These are phyloP conservation scores for Bungarus multicinctus DNA, from an alignment of 2,113 vertebrate genomes.

Conservation along the genomic window DNA sequence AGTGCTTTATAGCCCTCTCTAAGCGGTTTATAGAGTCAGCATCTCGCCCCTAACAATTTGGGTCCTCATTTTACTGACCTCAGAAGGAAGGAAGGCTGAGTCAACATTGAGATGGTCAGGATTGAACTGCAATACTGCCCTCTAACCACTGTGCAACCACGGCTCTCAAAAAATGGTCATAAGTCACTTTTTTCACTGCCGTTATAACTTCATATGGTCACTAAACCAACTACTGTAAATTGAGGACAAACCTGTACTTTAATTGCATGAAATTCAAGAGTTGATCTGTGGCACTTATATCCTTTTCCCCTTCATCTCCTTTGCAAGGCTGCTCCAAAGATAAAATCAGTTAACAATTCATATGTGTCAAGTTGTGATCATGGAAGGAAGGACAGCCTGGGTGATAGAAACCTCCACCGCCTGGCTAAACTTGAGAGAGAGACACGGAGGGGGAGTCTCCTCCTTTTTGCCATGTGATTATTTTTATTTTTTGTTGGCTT, in stretches of 20 bases:
- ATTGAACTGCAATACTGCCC: no score
- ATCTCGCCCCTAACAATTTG: no score
- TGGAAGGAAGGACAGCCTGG: neutral
- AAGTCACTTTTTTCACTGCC: no score
- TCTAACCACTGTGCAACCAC: no score
- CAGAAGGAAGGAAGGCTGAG: no score
- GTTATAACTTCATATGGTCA: no score
- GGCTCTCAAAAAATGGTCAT: no score
- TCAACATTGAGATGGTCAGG: no score
- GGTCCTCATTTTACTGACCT: no score
- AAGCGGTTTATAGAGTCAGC: no score
- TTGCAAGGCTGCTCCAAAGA: neutral
- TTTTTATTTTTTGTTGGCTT: neutral
- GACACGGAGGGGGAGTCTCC: neutral
- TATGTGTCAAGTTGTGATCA: neutral
- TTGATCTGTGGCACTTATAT: neutral
- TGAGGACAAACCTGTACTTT: neutral
- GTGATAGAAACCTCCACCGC: neutral
- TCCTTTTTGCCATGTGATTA: neutral
- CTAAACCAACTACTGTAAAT: no score
- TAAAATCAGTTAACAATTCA: neutral
- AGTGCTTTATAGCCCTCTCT: no score
- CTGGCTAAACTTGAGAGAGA: neutral
- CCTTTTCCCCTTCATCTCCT: neutral
- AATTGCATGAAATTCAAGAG: neutral